Evolutionary conservation across 2,797 vertebrate genomes (phyloP).

Genomic region (Typhlichthys subterraneus): DNA sequence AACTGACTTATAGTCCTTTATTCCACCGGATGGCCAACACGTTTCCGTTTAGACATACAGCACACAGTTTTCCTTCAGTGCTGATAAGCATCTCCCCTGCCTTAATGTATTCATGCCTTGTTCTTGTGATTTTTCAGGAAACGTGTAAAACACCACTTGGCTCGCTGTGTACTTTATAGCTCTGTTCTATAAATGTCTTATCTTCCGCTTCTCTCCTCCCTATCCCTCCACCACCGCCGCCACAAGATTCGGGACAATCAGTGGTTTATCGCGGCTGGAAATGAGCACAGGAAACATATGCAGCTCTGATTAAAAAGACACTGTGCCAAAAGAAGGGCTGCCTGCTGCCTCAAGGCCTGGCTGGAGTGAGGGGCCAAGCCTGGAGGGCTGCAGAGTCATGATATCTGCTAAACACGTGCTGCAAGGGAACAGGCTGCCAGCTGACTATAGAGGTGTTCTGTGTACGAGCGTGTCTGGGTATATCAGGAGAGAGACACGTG

Average conservation of each 20-base stretch:
- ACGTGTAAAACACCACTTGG: slow-evolving; percentile 54
- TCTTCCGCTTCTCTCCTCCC: neutral
- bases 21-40: neutral
- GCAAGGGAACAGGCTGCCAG: slow-evolving; percentile 21
- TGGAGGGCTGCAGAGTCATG: slow-evolving; percentile 22
- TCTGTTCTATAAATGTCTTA: slow-evolving; percentile 38
- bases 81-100: slow-evolving; percentile 54
- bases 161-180: slow-evolving; percentile 23
- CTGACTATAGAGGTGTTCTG: neutral
- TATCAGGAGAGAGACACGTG: neutral
- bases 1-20: neutral
- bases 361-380: slow-evolving; percentile 37
- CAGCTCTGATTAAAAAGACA: slow-evolving; percentile 65
- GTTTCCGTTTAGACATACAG: neutral
- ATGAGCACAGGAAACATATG: slow-evolving; percentile 74
- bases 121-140: slow-evolving; percentile 50
- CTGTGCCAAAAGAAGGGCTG: slow-evolving; percentile 21
- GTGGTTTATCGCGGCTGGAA: slow-evolving; percentile 69
- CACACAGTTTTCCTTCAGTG: slow-evolving; percentile 35
- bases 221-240: slow-evolving; percentile 37
- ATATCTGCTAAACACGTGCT: slow-evolving; percentile 53
- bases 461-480: slow-evolving; percentile 2
- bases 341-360: slow-evolving; percentile 37
- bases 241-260: slow-evolving; percentile 70
- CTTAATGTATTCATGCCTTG: slow-evolving; percentile 45